Base-by-base conservation (phyloP, 2,113 vertebrate species). In the Cheilinus undulatus region DNA sequence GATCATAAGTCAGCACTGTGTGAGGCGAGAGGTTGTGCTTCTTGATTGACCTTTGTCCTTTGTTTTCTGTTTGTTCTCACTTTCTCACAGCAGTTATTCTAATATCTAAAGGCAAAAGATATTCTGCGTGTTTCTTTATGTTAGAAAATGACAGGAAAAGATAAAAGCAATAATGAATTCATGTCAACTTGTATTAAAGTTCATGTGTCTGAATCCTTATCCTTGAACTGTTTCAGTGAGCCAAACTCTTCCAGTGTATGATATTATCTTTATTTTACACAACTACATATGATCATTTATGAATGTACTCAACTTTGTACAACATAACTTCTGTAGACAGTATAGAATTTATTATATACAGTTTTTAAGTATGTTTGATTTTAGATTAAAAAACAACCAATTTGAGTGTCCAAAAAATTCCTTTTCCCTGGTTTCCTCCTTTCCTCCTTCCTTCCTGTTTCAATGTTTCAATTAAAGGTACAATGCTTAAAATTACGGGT, bases 1-100 rank as follows among this genome's bases (percentile, higher is more conserved):
- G n/a, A 71, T 76, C 65, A 42, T 76, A 75, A 76, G 53, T 86
- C 57, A 49, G 54, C 19, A 7, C 12, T 0, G 66, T 22, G 49
- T 78, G 71, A 3, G 78, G 56, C 60, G 1, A 8, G 19, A 77
- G 72, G 79, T 80, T 26, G 20, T 4, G 40, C 61, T 40, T 30
- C 51, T 17, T 0, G 8, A n/a, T n/a, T 74, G 69, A 83, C 82
- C 79, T 60, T 52, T 27, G 24, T 3, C 8, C 0, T 24, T 57
- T 26, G 1, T 63, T 48, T 61, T 28, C 11, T 5, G 30, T 27
- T 52, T 52, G 1, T 32, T 40, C 20, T 62, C 58, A n/a, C 3
- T 36, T 26, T 24, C 15, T 13, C 28, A 6, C 17, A 19, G 24
- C 28, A 19, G 48, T 26, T 3, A 13, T 9, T n/a, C 22, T 19